These are phyloP conservation scores for Trogon melanurus DNA, from an alignment of 2,113 vertebrate species.

Conservation along the genomic window DNA sequence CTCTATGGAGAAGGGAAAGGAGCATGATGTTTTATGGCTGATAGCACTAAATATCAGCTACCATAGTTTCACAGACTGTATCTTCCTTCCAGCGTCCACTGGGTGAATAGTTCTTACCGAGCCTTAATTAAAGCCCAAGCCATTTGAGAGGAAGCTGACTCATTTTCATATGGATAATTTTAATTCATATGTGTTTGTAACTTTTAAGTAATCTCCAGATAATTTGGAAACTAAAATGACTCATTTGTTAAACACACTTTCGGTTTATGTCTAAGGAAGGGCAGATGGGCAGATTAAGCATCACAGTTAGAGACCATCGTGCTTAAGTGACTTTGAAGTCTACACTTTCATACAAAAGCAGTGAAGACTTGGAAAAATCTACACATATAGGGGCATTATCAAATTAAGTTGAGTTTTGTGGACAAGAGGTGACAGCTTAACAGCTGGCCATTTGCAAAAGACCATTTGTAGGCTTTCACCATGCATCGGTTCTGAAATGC, in stretches of 20 bases:
- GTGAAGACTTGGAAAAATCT: accelerated
- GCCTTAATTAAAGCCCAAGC: not conserved
- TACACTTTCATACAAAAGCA: not conserved
- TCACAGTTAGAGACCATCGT: not conserved
- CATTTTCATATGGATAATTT: not conserved
- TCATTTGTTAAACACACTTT: not conserved
- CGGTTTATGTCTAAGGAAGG: not conserved
- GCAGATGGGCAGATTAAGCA: not conserved
- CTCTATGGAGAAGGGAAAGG: not conserved
- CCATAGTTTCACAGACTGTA: not conserved
- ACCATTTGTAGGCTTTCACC: not conserved
- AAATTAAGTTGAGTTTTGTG: not conserved
- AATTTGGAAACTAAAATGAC: not conserved
- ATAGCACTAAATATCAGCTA: not conserved
- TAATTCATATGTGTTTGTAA: not conserved
- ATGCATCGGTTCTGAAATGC: not conserved
- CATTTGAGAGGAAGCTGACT: not conserved
- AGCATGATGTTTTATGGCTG: not conserved
- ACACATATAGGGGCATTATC: not conserved
- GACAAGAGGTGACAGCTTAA: not conserved
- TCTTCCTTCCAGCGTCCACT: not conserved
- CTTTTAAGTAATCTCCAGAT: not conserved
- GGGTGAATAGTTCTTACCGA: not conserved
- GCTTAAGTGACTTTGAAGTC: not conserved
- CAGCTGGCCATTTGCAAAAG: not conserved